Evolutionary conservation across 1,140 invertebrate species (phyloP).

Genomic region (Triops cancriformis): DNA sequence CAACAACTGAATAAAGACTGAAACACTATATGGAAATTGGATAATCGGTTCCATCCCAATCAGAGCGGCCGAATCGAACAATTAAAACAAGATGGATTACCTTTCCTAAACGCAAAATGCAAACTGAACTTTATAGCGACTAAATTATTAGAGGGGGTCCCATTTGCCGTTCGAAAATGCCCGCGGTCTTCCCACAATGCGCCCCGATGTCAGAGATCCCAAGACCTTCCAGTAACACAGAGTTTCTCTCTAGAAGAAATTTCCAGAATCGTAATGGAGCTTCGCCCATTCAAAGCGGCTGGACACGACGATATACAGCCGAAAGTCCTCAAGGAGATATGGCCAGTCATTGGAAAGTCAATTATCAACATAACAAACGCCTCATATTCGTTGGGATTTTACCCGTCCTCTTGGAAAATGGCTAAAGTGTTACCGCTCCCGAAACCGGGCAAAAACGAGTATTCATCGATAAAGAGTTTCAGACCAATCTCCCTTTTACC

Average conservation of each 20-base stretch:
- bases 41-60: not conserved
- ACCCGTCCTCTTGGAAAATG: too few species aligned
- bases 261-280: not conserved
- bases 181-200: not conserved
- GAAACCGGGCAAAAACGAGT: too few species aligned
- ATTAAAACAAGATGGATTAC: not conserved
- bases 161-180: not conserved
- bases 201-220: not conserved
- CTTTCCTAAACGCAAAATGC: not conserved
- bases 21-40: not conserved
- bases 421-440: too few species aligned
- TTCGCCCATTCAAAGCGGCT: too few species aligned
- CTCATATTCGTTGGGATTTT: too few species aligned
- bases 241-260: constrained; percentile 14
- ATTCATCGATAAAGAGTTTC: too few species aligned
- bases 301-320: too few species aligned
- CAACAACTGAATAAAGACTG: constrained; percentile 11
- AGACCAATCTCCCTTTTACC: too few species aligned
- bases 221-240: not conserved
- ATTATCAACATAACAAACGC: too few species aligned
- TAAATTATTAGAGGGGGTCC: not conserved
- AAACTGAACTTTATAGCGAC: constrained; percentile 15
- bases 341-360: too few species aligned
- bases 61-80: not conserved
- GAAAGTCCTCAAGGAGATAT: too few species aligned